These are phyloP conservation scores for Laupala kohalensis DNA, from an alignment of 1,140 invertebrate species.

Conservation along the genomic window DNA sequence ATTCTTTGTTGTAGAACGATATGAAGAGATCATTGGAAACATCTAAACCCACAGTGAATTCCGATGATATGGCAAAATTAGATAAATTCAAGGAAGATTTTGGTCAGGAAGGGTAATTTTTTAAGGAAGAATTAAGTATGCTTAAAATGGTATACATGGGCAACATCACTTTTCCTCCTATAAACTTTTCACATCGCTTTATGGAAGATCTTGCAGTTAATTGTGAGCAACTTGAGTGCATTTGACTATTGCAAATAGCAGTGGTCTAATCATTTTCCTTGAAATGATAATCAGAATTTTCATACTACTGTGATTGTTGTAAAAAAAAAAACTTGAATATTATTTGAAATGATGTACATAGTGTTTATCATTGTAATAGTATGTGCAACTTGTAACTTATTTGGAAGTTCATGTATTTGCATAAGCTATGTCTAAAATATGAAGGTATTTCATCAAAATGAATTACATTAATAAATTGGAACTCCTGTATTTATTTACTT, in stretches of 20 bases:
- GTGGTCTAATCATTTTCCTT: background rate
- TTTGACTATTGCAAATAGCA: background rate
- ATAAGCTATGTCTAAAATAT: background rate
- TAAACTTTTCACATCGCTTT: slow-evolving; percentile 1
- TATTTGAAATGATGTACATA: background rate
- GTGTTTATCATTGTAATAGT: background rate
- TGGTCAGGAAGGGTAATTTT: slow-evolving; percentile 84
- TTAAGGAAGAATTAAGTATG: background rate
- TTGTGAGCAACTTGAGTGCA: background rate
- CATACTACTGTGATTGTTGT: background rate
- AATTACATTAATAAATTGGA: no score
- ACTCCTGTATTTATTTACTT: no score
- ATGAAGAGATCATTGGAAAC: slow-evolving; percentile 84
- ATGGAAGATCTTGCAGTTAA: background rate
- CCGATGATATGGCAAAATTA: slow-evolving; percentile 87
- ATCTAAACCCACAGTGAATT: slow-evolving; percentile 96
- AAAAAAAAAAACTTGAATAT: background rate
- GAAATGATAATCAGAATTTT: background rate
- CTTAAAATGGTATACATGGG: background rate
- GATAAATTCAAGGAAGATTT: slow-evolving; percentile 96
- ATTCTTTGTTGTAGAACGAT: slow-evolving; percentile 59
- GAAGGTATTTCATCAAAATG: background rate
- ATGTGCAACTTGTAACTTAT: background rate
- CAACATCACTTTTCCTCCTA: background rate
- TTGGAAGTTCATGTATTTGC: background rate